Evolutionary conservation across 2,888 invertebrate species (phyloP).

Genomic region (Proisotoma minuta): DNA sequence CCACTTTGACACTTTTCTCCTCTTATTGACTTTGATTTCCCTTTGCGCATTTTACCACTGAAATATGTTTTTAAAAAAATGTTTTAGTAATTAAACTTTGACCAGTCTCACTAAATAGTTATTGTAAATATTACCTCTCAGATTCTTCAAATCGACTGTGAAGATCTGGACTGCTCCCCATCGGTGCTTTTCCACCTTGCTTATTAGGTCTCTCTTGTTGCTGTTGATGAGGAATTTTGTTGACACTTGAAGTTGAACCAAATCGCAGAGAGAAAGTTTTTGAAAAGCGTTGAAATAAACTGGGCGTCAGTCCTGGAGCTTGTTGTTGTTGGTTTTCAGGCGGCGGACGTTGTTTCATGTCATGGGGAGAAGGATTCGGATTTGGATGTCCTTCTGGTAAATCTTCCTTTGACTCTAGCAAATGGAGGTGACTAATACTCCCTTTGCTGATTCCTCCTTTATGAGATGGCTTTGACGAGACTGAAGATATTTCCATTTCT

Average conservation of each 20-base stretch:
- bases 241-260: constrained; percentile 37
- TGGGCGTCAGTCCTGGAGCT: constrained; percentile 21
- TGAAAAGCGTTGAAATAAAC: constrained; percentile 45
- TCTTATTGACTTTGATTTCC: constrained; percentile 62
- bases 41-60: constrained; percentile 62
- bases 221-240: constrained; percentile 21
- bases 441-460: constrained; percentile 30
- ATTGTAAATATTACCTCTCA: constrained; percentile 30
- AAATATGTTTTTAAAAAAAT: constrained; percentile 15
- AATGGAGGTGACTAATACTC: constrained; percentile 38
- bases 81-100: background rate
- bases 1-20: constrained; percentile 69
- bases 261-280: constrained; percentile 47
- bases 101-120: too few relatives aligned
- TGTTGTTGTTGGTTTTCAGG: too few relatives aligned
- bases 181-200: constrained; percentile 10
- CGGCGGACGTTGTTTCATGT: constrained; percentile 7
- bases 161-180: constrained; percentile 45
- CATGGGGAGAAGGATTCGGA: background rate
- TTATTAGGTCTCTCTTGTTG: constrained; percentile 7
- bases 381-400: constrained; percentile 10
- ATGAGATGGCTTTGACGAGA: background rate
- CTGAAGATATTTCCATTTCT: constrained; percentile 43
- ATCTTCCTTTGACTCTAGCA: constrained; percentile 19
- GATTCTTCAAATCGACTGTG: constrained; percentile 23